Percentiles rank a stretch among this genome's conserved stretches.
These are phyloP conservation scores for Crossaster papposus DNA, from an alignment of 53 echinoderm and acorn worm species.

Conservation along the genomic window DNA sequence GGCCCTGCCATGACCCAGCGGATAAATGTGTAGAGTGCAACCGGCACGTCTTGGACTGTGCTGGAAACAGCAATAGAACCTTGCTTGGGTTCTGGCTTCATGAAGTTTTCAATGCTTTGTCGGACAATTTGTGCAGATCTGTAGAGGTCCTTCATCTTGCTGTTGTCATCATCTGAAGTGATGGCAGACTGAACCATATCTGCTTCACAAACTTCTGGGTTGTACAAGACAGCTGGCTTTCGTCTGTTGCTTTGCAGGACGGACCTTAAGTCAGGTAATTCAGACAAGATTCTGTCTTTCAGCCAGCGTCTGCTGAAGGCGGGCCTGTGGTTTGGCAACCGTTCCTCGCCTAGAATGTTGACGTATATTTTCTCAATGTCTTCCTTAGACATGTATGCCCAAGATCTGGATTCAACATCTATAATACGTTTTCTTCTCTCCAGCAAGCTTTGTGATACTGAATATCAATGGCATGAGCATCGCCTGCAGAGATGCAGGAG, in stretches of 20 bases:
- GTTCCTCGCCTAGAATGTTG: slow-evolving; percentile 54
- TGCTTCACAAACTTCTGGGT: slow-evolving; percentile 39
- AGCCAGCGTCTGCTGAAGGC: slow-evolving; percentile 47
- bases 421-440: slow-evolving; percentile 62
- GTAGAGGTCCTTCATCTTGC: slow-evolving; percentile 40
- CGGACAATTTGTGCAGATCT: slow-evolving; percentile 39
- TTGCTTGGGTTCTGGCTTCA: slow-evolving; percentile 3
- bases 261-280: slow-evolving; percentile 44
- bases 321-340: slow-evolving; percentile 42
- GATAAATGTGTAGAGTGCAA: slow-evolving; percentile 51
- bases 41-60: slow-evolving; percentile 48
- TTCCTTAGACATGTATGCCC: slow-evolving; percentile 57
- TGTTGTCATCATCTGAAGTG: slow-evolving; percentile 32
- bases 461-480: slow-evolving; percentile 56
- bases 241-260: slow-evolving; percentile 31
- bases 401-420: slow-evolving; percentile 40
- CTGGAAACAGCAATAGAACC: slow-evolving; percentile 47
- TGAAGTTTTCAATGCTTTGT: slow-evolving; percentile 39
- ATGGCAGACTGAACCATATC: slow-evolving; percentile 48
- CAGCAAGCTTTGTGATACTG: slow-evolving; percentile 67
- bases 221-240: slow-evolving; percentile 54
- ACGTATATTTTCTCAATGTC: slow-evolving; percentile 58
- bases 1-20: slow-evolving; percentile 64
- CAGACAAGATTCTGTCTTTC: slow-evolving; percentile 51
- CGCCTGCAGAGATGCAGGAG: slow-evolving; percentile 35